A percentile compares a stretch with the other conserved stretches of the same genome.
Evolutionary conservation across 2,797 vertebrate species (phyloP).

Genomic region (Rallus crepitans): DNA sequence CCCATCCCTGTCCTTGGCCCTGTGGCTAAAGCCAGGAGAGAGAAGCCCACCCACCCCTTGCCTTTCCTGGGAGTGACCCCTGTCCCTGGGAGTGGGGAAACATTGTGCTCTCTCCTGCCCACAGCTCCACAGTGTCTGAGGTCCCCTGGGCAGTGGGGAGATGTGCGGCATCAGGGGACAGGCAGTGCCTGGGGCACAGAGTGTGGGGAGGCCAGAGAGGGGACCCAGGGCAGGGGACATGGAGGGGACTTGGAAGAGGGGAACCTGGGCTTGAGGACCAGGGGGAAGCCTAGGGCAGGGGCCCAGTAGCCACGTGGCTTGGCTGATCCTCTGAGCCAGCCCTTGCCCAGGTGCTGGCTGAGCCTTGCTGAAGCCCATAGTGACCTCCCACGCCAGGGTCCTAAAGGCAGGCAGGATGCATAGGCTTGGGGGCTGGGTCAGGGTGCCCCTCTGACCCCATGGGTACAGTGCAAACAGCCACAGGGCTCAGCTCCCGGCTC

Average conservation of each 20-base stretch:
- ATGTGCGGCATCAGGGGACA: neutral
- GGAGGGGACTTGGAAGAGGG: neutral
- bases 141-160: neutral
- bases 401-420: neutral
- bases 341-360: neutral
- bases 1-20: neutral
- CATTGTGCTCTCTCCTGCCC: neutral
- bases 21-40: neutral
- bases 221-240: neutral
- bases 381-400: rapidly evolving
- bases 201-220: neutral
- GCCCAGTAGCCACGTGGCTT: neutral
- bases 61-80: neutral
- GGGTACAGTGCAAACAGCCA: rapidly evolving
- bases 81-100: neutral
- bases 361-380: neutral
- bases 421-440: neutral
- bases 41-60: neutral
- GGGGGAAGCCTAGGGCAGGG: neutral
- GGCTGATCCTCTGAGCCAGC: neutral
- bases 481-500: neutral
- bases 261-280: neutral
- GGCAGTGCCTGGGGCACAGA: neutral
- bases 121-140: rapidly evolving
- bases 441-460: neutral